A percentile compares a stretch with the other conserved stretches of the same genome.
These are phyloP conservation scores for Zaprionus capensis DNA, from an alignment of 1,140 invertebrate species.

Conservation along the genomic window DNA sequence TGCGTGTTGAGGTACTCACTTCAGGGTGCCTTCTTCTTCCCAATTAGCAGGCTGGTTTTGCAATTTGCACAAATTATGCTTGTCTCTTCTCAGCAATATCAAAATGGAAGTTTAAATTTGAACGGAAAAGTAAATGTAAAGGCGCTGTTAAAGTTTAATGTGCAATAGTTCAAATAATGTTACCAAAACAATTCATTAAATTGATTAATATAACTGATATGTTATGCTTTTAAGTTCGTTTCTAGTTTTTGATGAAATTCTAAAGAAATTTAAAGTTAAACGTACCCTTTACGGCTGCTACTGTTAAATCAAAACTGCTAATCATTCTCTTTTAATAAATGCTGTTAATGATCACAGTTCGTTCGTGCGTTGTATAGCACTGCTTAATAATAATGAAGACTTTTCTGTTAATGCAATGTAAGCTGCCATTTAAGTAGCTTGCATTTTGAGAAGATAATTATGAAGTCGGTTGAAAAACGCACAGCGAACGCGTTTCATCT, in stretches of 20 bases:
- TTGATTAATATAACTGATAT: not conserved
- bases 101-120: not conserved
- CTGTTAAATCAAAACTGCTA: not conserved
- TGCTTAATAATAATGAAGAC: not conserved
- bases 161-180: not conserved
- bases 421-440: not conserved
- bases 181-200: not conserved
- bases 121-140: not conserved
- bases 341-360: not conserved
- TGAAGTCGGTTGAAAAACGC: not conserved
- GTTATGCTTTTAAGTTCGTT: not conserved
- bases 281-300: not conserved
- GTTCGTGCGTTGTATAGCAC: not conserved
- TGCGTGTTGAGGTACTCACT: slow-evolving; percentile 17
- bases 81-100: not conserved
- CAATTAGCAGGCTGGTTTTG: slow-evolving; percentile 33
- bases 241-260: no score
- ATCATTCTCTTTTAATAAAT: not conserved
- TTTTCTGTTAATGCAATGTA: not conserved
- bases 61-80: slow-evolving; percentile 16
- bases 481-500: not conserved
- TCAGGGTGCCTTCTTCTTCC: slow-evolving; percentile 7
- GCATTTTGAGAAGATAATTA: slow-evolving; percentile 2
- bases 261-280: not conserved
- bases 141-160: not conserved